A percentile compares a stretch with the other conserved stretches of the same genome.
Evolutionary conservation across 2,888 invertebrate species (phyloP).

Genomic region (Ptychoptera contaminata): DNA sequence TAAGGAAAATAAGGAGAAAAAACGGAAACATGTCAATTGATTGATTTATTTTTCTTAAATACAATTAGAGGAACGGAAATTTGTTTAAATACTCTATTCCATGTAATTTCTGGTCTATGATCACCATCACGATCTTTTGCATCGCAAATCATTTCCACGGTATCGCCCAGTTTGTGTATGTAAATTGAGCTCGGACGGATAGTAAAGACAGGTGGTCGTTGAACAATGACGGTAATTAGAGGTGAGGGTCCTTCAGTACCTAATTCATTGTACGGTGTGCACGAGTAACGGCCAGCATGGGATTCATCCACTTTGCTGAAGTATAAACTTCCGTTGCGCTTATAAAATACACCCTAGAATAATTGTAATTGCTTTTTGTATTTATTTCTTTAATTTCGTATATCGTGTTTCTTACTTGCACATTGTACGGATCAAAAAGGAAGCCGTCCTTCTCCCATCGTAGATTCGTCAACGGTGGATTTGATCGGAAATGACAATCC

Average conservation of each 20-base stretch:
- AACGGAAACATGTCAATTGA: too few relatives aligned
- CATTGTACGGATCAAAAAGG: constrained; percentile 78
- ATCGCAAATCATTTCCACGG: constrained; percentile 68
- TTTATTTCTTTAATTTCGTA: not conserved
- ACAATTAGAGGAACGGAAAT: too few relatives aligned
- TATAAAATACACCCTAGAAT: constrained; percentile 57
- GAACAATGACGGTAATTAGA: constrained; percentile 68
- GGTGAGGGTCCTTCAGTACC: constrained; percentile 76
- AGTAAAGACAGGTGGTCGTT: constrained; percentile 70
- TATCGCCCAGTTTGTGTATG: constrained; percentile 64
- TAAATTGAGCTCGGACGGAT: constrained; percentile 70
- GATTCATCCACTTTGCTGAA: constrained; percentile 71
- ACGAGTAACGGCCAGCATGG: constrained; percentile 78
- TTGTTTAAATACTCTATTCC: constrained; percentile 38
- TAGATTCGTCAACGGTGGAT: constrained; percentile 76
- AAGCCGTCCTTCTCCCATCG: constrained; percentile 91
- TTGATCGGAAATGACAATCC: constrained; percentile 83
- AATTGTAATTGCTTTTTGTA: not conserved
- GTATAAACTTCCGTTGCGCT: constrained; percentile 68
- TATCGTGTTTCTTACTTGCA: constrained; percentile 32
- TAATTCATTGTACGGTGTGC: constrained; percentile 79
- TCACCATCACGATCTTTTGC: constrained; percentile 51
- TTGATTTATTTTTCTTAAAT: too few relatives aligned
- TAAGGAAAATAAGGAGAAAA: not conserved
- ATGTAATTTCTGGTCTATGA: constrained; percentile 46